Conservation (phyloP, 2,797 vertebrate genomes). For the Notolabrus celidotus region DNA sequence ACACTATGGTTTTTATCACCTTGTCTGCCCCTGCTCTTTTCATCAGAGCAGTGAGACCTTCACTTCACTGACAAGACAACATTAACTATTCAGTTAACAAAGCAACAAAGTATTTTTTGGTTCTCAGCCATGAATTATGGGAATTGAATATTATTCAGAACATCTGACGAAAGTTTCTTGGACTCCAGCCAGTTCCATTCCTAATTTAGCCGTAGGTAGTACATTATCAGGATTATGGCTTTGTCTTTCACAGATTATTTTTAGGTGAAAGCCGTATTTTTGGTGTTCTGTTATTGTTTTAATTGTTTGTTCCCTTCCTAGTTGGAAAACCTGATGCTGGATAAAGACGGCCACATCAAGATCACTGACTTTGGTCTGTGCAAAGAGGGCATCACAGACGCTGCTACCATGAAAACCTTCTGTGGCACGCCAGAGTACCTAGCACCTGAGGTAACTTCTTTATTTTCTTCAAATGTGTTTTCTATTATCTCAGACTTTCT, state of each 20-base stretch:
- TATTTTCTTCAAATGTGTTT: background rate
- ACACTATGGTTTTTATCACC: slow-evolving; percentile 16
- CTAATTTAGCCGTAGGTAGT: background rate
- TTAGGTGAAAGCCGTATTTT: background rate
- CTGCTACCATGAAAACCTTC: slow-evolving; percentile 99
- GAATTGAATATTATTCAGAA: background rate
- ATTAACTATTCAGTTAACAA: slow-evolving; percentile 6
- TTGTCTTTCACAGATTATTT: background rate
- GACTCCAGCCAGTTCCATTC: background rate
- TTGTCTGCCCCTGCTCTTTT: slow-evolving; percentile 24
- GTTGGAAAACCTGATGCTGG: slow-evolving; percentile 98
- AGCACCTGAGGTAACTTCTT: slow-evolving; percentile 91
- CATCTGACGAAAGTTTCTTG: background rate
- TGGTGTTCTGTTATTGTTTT: slow-evolving; percentile 24
- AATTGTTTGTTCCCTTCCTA: slow-evolving; percentile 67
- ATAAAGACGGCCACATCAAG: slow-evolving; percentile 98
- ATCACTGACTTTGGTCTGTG: slow-evolving; percentile 98
- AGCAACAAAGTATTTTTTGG: background rate
- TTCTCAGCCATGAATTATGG: background rate
- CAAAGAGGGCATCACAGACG: slow-evolving; percentile 98
- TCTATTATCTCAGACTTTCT: background rate
- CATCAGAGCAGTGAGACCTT: slow-evolving; percentile 6
- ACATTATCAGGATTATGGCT: background rate
- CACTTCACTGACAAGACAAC: slow-evolving; percentile 9
- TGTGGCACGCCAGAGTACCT: slow-evolving; percentile 98